Percentiles rank a stretch among this genome's conserved stretches.
Conservation (phyloP, 2,888 invertebrate genomes). For the Melanostoma scalare region DNA sequence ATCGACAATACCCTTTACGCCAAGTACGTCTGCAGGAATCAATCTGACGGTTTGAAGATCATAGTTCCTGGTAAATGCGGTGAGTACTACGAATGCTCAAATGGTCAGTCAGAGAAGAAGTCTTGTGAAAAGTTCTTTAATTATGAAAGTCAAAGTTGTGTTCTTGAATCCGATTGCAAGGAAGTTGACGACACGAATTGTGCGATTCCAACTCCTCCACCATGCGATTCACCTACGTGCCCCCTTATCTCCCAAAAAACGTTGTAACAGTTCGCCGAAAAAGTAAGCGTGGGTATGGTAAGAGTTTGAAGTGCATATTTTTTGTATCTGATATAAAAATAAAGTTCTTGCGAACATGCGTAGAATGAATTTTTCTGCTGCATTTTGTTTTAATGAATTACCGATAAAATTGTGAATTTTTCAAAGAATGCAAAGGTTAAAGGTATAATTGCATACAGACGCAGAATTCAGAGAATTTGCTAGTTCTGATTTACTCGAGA, state of each 20-base stretch:
- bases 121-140: conserved; percentile 76
- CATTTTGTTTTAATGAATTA: too few relatives aligned
- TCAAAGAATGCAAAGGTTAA: too few relatives aligned
- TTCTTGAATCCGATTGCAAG: conserved; percentile 76
- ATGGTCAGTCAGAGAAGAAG: conserved; percentile 70
- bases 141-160: conserved; percentile 74
- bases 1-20: conserved; percentile 76
- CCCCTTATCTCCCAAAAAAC: background rate
- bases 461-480: too few relatives aligned
- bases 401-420: too few relatives aligned
- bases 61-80: conserved; percentile 80
- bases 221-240: background rate
- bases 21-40: conserved; percentile 75
- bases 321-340: too few relatives aligned
- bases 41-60: conserved; percentile 76
- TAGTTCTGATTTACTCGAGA: too few relatives aligned
- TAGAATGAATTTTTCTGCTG: too few relatives aligned
- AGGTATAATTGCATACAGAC: too few relatives aligned
- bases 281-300: background rate
- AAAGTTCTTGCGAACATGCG: too few relatives aligned
- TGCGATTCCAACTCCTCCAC: conserved; percentile 32
- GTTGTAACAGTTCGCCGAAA: conserved; percentile 1
- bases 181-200: conserved; percentile 69
- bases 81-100: conserved; percentile 77
- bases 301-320: too few relatives aligned